Conservation (phyloP, 2,888 invertebrate species). For the Oligia strigilis region DNA sequence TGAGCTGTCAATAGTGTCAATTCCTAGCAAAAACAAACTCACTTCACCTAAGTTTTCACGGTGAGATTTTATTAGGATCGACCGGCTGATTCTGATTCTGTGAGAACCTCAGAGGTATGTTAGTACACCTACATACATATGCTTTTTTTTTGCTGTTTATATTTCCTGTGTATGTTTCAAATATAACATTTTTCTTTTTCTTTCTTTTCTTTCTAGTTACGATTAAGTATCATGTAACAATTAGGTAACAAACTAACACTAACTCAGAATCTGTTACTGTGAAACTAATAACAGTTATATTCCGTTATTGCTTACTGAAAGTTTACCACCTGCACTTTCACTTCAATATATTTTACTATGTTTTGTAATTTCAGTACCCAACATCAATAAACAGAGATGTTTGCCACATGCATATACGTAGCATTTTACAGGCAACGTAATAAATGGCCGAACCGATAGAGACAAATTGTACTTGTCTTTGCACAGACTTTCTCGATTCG, state of each 20-base stretch:
- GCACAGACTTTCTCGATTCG: conserved; percentile 10
- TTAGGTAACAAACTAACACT: background rate
- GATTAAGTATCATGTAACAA: background rate
- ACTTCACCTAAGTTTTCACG: too few species aligned
- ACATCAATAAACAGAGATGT: background rate
- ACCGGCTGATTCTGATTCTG: too few species aligned
- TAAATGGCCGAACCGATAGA: conserved; percentile 28
- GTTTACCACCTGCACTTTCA: background rate
- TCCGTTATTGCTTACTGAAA: background rate
- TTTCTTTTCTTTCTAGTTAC: background rate
- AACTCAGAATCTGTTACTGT: background rate
- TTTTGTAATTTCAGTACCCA: background rate
- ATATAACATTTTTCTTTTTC: too few species aligned
- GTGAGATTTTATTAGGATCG: too few species aligned
- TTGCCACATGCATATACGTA: conserved; percentile 8
- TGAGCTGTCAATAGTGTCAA: too few species aligned
- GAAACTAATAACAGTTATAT: background rate
- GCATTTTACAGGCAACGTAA: conserved; percentile 26
- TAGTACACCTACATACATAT: background rate
- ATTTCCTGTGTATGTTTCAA: too few species aligned
- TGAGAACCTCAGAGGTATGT: background rate
- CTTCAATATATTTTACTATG: background rate
- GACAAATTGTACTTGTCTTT: conserved; percentile 46
- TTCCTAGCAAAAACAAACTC: too few species aligned
- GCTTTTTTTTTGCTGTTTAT: too few species aligned